Evolutionary conservation across 2,113 vertebrate species (phyloP).

Genomic region (Progne subis): DNA sequence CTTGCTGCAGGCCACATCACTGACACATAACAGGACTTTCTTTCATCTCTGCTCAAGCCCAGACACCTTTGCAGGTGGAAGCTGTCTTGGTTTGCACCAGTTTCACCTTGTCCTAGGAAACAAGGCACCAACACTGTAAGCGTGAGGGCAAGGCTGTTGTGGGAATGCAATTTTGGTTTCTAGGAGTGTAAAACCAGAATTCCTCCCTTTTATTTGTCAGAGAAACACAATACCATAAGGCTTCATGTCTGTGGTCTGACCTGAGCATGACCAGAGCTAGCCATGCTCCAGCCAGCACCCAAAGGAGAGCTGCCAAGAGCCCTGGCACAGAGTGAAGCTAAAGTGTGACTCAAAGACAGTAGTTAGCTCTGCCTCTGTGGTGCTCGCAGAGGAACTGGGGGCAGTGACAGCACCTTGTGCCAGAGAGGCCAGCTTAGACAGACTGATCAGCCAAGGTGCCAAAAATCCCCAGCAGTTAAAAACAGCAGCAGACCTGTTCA

Average conservation of each 20-base stretch:
- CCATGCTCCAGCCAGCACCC: not conserved
- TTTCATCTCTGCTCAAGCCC: not conserved
- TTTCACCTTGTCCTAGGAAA: not conserved
- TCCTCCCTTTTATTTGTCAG: not conserved
- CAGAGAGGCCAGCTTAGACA: not conserved
- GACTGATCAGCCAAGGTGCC: not conserved
- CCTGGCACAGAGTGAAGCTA: accelerated
- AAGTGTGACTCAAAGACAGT: not conserved
- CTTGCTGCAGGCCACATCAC: not conserved
- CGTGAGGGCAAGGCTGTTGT: not conserved
- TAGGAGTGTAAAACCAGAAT: not conserved
- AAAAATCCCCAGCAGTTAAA: not conserved
- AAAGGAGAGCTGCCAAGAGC: not conserved
- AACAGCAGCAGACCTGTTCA: not conserved
- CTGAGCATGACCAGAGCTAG: not conserved
- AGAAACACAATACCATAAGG: not conserved
- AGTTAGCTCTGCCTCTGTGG: not conserved
- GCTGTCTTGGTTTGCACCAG: not conserved
- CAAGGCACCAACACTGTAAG: not conserved
- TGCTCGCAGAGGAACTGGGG: not conserved
- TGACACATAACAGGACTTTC: not conserved
- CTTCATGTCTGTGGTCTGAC: not conserved
- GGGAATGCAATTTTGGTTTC: not conserved
- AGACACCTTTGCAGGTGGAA: not conserved
- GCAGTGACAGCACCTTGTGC: not conserved